Percentiles rank a stretch among this genome's conserved stretches.
Evolutionary conservation across 1,140 invertebrate genomes (phyloP).

Genomic region (Geopemphigus sp.): DNA sequence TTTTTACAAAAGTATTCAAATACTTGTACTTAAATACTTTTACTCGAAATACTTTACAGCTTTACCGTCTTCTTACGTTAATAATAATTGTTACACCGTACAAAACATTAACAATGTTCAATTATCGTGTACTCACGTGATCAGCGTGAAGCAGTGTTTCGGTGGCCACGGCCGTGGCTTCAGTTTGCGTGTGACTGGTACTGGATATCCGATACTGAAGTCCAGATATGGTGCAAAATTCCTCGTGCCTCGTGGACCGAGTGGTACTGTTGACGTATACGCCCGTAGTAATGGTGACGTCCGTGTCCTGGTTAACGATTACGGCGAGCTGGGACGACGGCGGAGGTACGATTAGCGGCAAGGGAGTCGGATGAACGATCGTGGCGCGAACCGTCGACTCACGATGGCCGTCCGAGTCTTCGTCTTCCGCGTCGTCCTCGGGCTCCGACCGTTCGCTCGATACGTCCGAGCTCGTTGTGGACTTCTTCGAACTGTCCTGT

Average conservation of each 20-base stretch:
- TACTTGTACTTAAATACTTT: too few species aligned
- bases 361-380: constrained; percentile 25
- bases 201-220: constrained; percentile 79
- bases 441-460: constrained; percentile 49
- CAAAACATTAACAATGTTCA: constrained; percentile 43
- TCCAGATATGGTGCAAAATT: constrained; percentile 75
- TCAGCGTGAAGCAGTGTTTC: constrained; percentile 57
- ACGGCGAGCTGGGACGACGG: constrained; percentile 49
- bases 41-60: too few species aligned
- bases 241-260: constrained; percentile 72
- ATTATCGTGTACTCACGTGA: constrained; percentile 19
- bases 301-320: constrained; percentile 66
- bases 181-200: constrained; percentile 74
- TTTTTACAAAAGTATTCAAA: too few species aligned
- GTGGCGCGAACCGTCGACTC: constrained; percentile 40
- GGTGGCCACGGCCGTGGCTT: constrained; percentile 71
- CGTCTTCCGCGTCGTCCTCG: constrained; percentile 56
- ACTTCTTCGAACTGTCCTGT: constrained; percentile 37
- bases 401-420: constrained; percentile 57
- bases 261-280: constrained; percentile 74
- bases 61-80: too few species aligned
- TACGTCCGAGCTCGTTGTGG: constrained; percentile 36
- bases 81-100: too few species aligned
- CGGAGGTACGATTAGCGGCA: constrained; percentile 32
- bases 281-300: constrained; percentile 81